Percentiles rank a stretch among this genome's conserved stretches.
phyloP scores from a whole-genome alignment of 2,113 vertebrate species.

The Tyto alba region DNA sequence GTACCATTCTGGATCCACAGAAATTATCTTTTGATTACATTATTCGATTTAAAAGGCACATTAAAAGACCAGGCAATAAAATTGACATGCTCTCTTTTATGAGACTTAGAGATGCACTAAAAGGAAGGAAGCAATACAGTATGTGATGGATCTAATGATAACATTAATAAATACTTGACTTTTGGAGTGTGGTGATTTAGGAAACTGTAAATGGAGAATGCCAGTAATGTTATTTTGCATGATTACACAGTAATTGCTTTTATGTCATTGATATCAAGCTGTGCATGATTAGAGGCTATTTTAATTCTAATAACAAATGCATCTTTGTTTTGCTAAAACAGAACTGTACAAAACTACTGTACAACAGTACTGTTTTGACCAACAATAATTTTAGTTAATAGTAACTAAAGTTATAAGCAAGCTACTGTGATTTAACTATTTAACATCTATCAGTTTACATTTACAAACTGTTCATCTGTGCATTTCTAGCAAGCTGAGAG shows the following conservation, averaged over 20 bases:
- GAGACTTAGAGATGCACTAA: background rate
- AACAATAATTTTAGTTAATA: background rate
- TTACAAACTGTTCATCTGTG: background rate
- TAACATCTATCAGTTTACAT: background rate
- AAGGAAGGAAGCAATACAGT: background rate
- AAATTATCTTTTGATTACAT: background rate
- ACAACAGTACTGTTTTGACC: background rate
- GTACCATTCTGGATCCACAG: background rate
- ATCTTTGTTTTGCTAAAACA: conserved; percentile 28
- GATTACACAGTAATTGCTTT: conserved; percentile 67
- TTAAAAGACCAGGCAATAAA: background rate
- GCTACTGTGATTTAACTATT: background rate
- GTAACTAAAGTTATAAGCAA: background rate
- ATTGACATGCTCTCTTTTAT: background rate
- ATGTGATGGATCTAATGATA: conserved; percentile 14
- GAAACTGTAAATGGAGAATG: conserved; percentile 58
- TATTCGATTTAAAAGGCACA: background rate
- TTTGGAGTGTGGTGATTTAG: conserved; percentile 52
- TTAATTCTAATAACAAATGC: conserved; percentile 59
- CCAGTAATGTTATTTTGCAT: conserved; percentile 61
- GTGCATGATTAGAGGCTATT: conserved; percentile 62
- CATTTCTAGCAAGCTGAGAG: background rate
- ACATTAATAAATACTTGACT: conserved; percentile 61
- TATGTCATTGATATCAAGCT: conserved; percentile 64
- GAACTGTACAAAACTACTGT: background rate